Evolutionary conservation across 2,888 invertebrate genomes (phyloP).

Genomic region (Diogma glabrata): DNA sequence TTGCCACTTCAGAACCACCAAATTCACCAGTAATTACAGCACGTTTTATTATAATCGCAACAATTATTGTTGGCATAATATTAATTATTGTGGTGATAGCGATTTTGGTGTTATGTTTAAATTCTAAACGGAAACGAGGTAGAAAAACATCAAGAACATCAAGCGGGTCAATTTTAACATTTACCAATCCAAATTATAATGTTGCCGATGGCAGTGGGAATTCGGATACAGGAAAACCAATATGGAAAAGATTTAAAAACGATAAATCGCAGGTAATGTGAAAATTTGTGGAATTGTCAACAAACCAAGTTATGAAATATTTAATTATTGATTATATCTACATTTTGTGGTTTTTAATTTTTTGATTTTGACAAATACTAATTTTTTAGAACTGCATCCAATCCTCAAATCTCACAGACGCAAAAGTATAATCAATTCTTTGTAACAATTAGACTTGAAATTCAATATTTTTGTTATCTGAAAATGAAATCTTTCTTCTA

Average conservation of each 20-base stretch:
- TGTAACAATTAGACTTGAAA: too few relatives aligned
- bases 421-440: too few relatives aligned
- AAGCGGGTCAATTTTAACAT: constrained; percentile 65
- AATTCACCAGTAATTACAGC: constrained; percentile 2
- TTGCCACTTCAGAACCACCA: constrained; percentile 11
- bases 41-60: constrained; percentile 30
- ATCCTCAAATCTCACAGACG: too few relatives aligned
- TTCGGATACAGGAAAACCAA: constrained; percentile 40
- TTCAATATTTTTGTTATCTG: too few relatives aligned
- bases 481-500: too few relatives aligned
- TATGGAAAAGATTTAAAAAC: constrained; percentile 67
- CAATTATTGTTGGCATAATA: constrained; percentile 30
- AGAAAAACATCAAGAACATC: constrained; percentile 43
- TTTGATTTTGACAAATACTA: too few relatives aligned
- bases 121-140: constrained; percentile 37
- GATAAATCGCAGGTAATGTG: constrained; percentile 59
- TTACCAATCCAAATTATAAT: constrained; percentile 82
- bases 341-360: too few relatives aligned
- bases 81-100: constrained; percentile 33
- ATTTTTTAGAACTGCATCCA: too few relatives aligned
- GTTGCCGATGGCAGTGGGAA: constrained; percentile 38
- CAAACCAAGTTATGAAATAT: too few relatives aligned
- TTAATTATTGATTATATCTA: too few relatives aligned
- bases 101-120: constrained; percentile 35
- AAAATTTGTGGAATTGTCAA: too few relatives aligned